Base-by-base conservation (phyloP, 2,797 vertebrate genomes). In the Myotis planiceps region DNA sequence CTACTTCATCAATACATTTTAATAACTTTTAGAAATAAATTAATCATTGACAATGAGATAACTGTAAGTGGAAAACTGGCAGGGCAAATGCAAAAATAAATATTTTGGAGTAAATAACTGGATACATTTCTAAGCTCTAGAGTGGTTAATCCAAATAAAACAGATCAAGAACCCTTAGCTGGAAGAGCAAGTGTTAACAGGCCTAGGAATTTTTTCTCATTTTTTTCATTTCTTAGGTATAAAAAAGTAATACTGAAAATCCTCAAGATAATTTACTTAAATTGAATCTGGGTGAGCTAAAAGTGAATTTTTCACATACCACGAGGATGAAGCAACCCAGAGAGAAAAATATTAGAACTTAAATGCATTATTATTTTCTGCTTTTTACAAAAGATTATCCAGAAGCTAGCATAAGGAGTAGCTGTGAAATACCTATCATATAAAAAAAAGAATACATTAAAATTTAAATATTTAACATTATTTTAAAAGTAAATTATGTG, bases 251-350 rank as follows among this genome's bases (percentile, higher is more conserved):
- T 66, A 25, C 23, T 68, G 32, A 10, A 88, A 88, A 69, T 92
- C 13, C 15, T 95, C 18, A 53, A 88, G 12, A 81, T 88, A 94
- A 90, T 92, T 94, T 85, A 92, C 94, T 92, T 92, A 84, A 96
- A 76, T 90, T 87, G 65, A 66, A 72, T 84, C 45, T 84, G 75
- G 18, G n/a, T 88, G 42, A 92, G 29, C 25, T 60, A 84, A 95
- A 94, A 85, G 87, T 81, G 37, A 80, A 58, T 79, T 95, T 92
- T 85, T 85, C 72, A 94, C 25, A 60, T 88, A 74, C 32, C 63
- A 76, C 69, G 63, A 79, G 55, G 42, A 74, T 85, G 37, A 85
- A 91, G 37, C n/a, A 94, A 89, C 25, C 6, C 32, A 55, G 29
- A 66, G 23, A 88, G 7, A 45, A 45, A 82, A 95, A 75, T 95